A percentile compares a stretch with the other conserved stretches of the same genome.
Evolutionary conservation across 2,113 vertebrate genomes (phyloP).

Genomic region (Stercorarius parasiticus): DNA sequence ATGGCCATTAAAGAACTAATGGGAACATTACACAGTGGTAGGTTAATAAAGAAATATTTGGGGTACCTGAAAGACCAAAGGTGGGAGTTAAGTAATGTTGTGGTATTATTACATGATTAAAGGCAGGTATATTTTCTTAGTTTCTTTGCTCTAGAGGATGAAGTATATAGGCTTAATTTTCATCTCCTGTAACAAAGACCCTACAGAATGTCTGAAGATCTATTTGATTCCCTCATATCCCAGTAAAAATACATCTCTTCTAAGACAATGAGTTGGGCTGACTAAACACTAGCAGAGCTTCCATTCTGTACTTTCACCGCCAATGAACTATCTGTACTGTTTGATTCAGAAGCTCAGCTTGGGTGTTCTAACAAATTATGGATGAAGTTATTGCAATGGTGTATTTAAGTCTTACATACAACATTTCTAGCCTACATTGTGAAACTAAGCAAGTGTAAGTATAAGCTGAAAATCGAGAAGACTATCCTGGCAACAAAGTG

Average conservation of each 20-base stretch:
- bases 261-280: not conserved
- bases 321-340: not conserved
- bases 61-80: not conserved
- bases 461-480: not conserved
- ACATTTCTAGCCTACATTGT: not conserved
- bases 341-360: not conserved
- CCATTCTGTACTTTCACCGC: not conserved
- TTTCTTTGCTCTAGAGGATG: not conserved
- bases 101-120: not conserved
- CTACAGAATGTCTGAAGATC: not conserved
- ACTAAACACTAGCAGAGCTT: not conserved
- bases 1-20: not conserved
- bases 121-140: not conserved
- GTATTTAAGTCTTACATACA: not conserved
- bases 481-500: not conserved
- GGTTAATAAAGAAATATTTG: not conserved
- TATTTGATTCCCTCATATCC: not conserved
- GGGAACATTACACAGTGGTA: not conserved
- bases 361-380: not conserved
- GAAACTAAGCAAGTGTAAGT: not conserved
- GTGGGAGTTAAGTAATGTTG: not conserved
- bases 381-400: not conserved
- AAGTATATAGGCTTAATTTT: not conserved
- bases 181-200: not conserved
- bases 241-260: not conserved